These are phyloP conservation scores for Leucopsar rothschildi DNA, from an alignment of 2,113 vertebrate species.

Conservation along the genomic window DNA sequence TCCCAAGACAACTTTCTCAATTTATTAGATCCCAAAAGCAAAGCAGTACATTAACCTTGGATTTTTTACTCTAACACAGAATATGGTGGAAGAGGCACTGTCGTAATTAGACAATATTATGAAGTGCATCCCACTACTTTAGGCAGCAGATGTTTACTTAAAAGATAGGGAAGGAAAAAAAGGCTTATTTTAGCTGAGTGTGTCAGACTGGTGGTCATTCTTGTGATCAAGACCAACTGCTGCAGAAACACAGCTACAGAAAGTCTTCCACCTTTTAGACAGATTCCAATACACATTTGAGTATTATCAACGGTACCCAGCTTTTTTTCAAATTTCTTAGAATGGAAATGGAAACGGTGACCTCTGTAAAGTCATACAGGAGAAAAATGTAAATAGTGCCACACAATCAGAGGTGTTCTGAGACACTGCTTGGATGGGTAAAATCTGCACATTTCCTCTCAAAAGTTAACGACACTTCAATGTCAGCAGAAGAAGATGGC, in stretches of 20 bases:
- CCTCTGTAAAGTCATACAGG: background rate
- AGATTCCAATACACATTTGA: background rate
- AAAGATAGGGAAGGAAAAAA: background rate
- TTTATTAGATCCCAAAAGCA: background rate
- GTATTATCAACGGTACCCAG: background rate
- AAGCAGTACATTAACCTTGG: background rate
- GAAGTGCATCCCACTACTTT: background rate
- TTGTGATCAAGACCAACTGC: background rate
- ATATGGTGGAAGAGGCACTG: background rate
- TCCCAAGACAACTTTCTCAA: background rate
- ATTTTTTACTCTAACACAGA: background rate
- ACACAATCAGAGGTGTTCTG: background rate
- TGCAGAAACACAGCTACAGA: background rate
- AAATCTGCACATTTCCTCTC: background rate
- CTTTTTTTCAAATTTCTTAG: background rate
- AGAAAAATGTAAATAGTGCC: background rate
- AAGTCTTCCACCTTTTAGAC: background rate
- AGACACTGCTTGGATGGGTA: fast-evolving
- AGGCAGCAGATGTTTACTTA: background rate
- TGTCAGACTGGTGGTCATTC: background rate
- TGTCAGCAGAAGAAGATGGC: background rate
- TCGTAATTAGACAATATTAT: background rate
- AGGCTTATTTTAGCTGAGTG: background rate
- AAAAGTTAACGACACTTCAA: background rate
- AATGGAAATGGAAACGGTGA: background rate